A percentile compares a stretch with the other conserved stretches of the same genome.
Conservation (phyloP, 2,113 vertebrate genomes). For the Ctenomys sociabilis region DNA sequence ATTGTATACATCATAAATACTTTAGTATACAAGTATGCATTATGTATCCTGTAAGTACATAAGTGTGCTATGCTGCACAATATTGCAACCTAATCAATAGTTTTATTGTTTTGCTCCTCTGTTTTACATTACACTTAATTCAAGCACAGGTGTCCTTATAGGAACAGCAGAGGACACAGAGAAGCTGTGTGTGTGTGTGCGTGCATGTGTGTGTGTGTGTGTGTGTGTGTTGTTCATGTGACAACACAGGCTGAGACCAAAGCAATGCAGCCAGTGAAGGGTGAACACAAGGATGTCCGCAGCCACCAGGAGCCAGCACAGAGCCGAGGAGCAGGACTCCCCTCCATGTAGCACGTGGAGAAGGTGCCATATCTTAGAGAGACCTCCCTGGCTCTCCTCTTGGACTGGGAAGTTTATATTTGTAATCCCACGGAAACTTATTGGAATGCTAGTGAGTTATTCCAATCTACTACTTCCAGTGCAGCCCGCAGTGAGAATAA, state of each 20-base stretch:
- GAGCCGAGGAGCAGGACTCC: background rate
- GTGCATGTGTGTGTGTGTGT: no score
- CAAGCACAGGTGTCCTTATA: background rate
- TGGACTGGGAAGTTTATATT: no score
- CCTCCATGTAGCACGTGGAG: background rate
- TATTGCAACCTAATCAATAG: background rate
- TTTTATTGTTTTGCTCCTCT: background rate
- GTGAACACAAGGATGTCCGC: background rate
- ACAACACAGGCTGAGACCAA: background rate
- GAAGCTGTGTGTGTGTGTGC: no score
- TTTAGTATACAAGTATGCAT: no score
- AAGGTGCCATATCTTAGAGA: background rate
- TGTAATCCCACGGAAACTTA: no score
- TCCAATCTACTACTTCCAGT: no score
- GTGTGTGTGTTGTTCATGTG: background rate
- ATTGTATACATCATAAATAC: no score
- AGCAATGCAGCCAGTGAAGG: background rate
- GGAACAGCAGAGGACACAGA: background rate
- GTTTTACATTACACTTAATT: background rate
- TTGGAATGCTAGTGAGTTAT: no score
- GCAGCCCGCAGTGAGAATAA: no score
- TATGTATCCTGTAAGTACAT: background rate
- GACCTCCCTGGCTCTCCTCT: no score
- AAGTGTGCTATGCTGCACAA: background rate
- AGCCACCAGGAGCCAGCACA: background rate